phyloP scores from a whole-genome alignment of 2,888 invertebrate genomes.

The Hemaris fuciformis region DNA sequence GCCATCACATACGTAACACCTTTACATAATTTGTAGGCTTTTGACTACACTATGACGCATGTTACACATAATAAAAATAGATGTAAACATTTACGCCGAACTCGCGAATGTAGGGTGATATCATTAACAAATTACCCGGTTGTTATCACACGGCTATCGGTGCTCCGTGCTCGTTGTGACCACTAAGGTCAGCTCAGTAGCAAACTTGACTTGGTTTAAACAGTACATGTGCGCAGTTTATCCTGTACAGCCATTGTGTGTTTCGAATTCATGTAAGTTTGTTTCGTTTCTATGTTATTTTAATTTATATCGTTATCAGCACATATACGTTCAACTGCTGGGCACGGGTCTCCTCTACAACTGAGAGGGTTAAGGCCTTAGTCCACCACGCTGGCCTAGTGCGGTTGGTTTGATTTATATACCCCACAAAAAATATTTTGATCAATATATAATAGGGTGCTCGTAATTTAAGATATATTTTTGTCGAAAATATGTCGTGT shows the following conservation, averaged over 20 bases:
- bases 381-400: too few species aligned
- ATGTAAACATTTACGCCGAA: background rate
- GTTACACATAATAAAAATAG: background rate
- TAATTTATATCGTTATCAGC: too few species aligned
- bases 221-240: conserved; percentile 22
- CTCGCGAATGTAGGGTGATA: conserved; percentile 38
- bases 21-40: background rate
- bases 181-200: conserved; percentile 21
- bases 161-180: conserved; percentile 17
- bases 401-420: too few species aligned
- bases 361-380: too few species aligned
- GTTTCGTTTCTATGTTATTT: background rate
- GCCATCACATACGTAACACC: too few species aligned
- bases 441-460: too few species aligned
- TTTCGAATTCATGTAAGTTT: background rate
- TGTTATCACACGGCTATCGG: conserved; percentile 33
- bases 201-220: conserved; percentile 15
- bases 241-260: conserved; percentile 38
- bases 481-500: too few species aligned
- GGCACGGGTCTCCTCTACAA: too few species aligned
- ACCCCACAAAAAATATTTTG: too few species aligned
- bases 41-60: background rate
- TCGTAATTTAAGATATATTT: too few species aligned
- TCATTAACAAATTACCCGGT: conserved; percentile 52
- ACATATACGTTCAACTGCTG: too few species aligned